Percentiles rank a stretch among this genome's conserved stretches.
phyloP scores from a whole-genome alignment of 1,140 invertebrate genomes.

The Trichoplusia ni region DNA sequence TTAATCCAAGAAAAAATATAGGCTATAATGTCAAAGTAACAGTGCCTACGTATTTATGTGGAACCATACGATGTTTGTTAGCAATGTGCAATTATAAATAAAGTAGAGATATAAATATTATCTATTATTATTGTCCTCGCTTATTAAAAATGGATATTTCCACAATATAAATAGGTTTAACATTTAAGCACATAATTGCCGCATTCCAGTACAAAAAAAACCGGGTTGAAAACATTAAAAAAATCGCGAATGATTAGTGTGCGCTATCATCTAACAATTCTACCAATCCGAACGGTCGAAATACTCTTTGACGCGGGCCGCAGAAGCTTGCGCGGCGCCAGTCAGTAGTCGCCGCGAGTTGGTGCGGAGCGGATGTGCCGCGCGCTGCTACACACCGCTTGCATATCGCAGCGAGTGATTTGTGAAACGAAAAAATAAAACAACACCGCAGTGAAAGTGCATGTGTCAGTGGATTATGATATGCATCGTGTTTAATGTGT shows the following conservation, averaged over 20 bases:
- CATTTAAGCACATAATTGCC: too few species aligned
- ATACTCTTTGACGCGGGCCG: conserved; percentile 54
- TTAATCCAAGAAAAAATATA: too few species aligned
- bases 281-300: conserved; percentile 49
- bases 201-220: conserved; percentile 11
- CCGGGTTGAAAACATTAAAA: conserved; percentile 36
- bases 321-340: conserved; percentile 66
- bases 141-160: too few species aligned
- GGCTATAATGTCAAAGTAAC: too few species aligned
- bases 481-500: conserved; percentile 55
- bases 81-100: too few species aligned
- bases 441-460: conserved; percentile 58
- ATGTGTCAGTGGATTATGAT: conserved; percentile 61
- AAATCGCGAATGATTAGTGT: conserved; percentile 44
- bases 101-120: too few species aligned
- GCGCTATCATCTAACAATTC: conserved; percentile 55
- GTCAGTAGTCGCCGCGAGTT: conserved; percentile 61
- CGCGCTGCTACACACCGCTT: conserved; percentile 14
- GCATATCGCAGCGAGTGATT: conserved; percentile 44
- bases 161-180: too few species aligned
- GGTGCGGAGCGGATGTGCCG: conserved; percentile 49
- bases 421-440: conserved; percentile 55
- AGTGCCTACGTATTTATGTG: too few species aligned
- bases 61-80: too few species aligned
- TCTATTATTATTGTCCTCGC: too few species aligned